Percentiles rank a stretch among this genome's conserved stretches.
Conservation (phyloP, 2,113 vertebrate species). For the Chrysochloris asiatica region DNA sequence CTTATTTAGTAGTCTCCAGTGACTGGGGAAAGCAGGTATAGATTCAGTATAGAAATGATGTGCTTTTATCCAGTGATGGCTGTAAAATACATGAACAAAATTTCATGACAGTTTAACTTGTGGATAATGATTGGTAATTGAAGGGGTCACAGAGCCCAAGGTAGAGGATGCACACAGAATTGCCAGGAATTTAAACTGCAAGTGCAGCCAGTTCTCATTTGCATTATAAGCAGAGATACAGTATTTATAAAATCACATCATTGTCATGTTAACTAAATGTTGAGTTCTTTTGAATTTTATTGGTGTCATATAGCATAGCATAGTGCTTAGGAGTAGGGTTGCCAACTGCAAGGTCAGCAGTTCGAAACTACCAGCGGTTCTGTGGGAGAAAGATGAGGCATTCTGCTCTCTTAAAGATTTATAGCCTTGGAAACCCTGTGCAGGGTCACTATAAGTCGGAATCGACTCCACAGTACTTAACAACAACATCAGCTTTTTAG, state of each 20-base stretch:
- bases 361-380: too few species aligned
- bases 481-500: constrained; percentile 33
- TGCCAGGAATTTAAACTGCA: rapidly evolving
- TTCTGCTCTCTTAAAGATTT: too few species aligned
- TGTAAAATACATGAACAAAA: neutral
- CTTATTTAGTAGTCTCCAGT: neutral
- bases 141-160: neutral
- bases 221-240: rapidly evolving
- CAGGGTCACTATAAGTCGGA: too few species aligned
- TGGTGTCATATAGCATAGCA: neutral
- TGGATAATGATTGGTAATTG: neutral
- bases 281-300: neutral
- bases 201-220: neutral
- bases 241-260: neutral
- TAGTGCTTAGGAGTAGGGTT: too few species aligned
- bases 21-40: neutral
- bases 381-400: too few species aligned
- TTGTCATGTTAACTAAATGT: neutral
- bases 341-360: too few species aligned
- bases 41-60: neutral
- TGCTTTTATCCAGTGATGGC: neutral
- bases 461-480: too few species aligned
- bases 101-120: neutral
- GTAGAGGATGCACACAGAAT: neutral
- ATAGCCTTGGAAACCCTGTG: too few species aligned